Conservation (phyloP, 2,888 invertebrate species). For the Stegophylla sp. region DNA sequence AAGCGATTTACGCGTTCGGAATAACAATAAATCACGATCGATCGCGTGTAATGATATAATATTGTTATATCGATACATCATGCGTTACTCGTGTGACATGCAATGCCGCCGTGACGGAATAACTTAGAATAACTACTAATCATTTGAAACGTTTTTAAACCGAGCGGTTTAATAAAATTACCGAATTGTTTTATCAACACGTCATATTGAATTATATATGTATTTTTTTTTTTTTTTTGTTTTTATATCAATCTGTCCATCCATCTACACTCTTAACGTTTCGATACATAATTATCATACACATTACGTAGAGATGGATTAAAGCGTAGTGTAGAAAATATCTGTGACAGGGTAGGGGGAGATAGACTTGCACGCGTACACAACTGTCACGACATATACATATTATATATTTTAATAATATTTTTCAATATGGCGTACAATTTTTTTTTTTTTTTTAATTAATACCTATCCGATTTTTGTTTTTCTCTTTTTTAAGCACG, state of each 20-base stretch:
- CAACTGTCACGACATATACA: not conserved
- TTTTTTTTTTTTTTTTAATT: too few species aligned
- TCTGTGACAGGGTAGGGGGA: not conserved
- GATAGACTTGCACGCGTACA: not conserved
- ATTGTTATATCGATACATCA: slow-evolving; percentile 12
- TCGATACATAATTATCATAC: too few species aligned
- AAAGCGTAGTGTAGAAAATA: too few species aligned
- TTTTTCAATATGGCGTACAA: too few species aligned
- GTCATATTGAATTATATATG: too few species aligned
- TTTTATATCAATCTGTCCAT: too few species aligned
- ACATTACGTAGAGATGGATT: too few species aligned
- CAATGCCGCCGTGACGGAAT: not conserved
- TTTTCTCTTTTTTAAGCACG: not conserved
- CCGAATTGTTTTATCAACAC: not conserved
- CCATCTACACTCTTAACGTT: too few species aligned
- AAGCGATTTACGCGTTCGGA: not conserved
- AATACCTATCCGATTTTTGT: too few species aligned
- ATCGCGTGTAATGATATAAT: too few species aligned
- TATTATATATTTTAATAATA: too few species aligned
- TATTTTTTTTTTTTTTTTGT: too few species aligned
- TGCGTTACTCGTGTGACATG: slow-evolving; percentile 21
- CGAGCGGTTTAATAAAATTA: not conserved
- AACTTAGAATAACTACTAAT: slow-evolving; percentile 6
- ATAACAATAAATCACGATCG: slow-evolving; percentile 24
- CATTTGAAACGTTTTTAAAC: not conserved